Conservation (phyloP, 2,888 invertebrate genomes). For the Cephus runcator region DNA sequence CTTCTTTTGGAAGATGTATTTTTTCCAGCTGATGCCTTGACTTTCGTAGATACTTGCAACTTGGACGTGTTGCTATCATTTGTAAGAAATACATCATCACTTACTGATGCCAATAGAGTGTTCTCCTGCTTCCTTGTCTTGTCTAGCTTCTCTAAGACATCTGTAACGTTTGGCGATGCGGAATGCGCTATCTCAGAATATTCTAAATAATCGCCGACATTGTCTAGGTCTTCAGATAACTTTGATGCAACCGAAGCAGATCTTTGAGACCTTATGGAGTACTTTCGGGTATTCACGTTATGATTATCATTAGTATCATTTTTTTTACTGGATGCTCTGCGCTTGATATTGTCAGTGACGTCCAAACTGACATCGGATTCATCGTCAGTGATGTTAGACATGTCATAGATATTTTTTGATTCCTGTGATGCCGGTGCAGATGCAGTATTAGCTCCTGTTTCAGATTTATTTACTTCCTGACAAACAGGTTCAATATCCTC, state of each 20-base stretch:
- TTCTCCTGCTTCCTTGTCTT: neutral
- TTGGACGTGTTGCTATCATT: neutral
- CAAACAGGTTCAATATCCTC: constrained; percentile 6
- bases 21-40: constrained; percentile 4
- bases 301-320: neutral
- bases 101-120: neutral
- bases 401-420: neutral
- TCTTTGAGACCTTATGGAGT: neutral
- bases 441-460: neutral
- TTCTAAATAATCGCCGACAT: constrained; percentile 1
- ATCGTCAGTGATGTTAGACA: constrained; percentile 34
- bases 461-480: neutral
- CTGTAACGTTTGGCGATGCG: neutral
- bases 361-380: constrained; percentile 35
- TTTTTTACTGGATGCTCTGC: neutral
- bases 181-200: neutral
- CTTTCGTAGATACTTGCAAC: constrained; percentile 1
- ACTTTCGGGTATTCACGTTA: neutral
- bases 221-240: neutral
- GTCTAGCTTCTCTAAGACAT: neutral
- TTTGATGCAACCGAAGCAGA: neutral
- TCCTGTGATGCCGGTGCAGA: neutral
- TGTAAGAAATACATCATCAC: neutral
- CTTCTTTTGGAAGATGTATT: neutral
- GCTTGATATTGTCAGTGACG: neutral